Evolutionary conservation across 1,140 invertebrate genomes (phyloP).

Genomic region (Bombus confusus): DNA sequence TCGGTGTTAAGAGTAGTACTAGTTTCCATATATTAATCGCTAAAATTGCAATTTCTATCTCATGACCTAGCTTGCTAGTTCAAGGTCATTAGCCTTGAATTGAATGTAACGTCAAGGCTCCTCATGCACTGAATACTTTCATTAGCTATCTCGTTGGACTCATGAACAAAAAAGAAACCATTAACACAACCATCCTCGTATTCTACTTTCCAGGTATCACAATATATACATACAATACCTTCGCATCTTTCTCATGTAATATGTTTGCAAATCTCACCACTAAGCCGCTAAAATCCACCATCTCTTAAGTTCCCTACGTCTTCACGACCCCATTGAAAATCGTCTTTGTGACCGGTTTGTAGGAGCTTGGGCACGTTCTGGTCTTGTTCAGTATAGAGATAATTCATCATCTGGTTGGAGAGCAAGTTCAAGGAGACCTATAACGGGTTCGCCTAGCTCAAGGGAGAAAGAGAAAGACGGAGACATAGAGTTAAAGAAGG

Average conservation of each 20-base stretch:
- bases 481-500: not conserved
- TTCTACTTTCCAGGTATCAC: not conserved
- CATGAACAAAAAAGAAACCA: too few relatives aligned
- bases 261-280: not conserved
- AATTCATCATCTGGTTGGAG: constrained; percentile 2
- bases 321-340: not conserved
- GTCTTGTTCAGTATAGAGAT: not conserved
- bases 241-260: not conserved
- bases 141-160: too few relatives aligned
- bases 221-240: not conserved
- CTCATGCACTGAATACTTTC: too few relatives aligned
- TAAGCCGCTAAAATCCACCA: not conserved
- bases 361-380: not conserved
- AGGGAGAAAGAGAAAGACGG: not conserved
- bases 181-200: too few relatives aligned
- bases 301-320: not conserved
- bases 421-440: constrained; percentile 34
- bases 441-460: not conserved
- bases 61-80: too few relatives aligned
- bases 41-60: too few relatives aligned
- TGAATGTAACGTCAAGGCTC: too few relatives aligned
- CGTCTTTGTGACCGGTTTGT: not conserved
- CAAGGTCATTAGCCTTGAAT: too few relatives aligned
- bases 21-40: too few relatives aligned
- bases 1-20: too few relatives aligned